Evolutionary conservation across 2,888 invertebrate species (phyloP).

Genomic region (Hyppa rectilinea): DNA sequence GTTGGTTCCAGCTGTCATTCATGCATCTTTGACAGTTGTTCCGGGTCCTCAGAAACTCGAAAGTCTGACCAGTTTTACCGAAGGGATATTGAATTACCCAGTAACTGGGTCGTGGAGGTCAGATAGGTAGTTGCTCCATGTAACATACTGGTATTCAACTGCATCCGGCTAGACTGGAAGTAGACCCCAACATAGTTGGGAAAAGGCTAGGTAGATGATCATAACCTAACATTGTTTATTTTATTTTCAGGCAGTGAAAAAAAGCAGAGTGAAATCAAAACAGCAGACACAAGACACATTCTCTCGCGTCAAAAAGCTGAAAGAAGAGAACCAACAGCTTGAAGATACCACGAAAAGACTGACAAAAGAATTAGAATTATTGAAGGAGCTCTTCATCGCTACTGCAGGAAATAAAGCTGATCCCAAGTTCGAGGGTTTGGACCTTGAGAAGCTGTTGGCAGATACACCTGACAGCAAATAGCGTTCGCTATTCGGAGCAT

Average conservation of each 20-base stretch:
- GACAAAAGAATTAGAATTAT: slow-evolving; percentile 50
- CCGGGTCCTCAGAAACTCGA: too few relatives aligned
- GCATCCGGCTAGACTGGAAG: too few relatives aligned
- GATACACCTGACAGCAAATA: slow-evolving; percentile 54
- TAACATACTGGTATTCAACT: too few relatives aligned
- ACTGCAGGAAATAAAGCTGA: slow-evolving; percentile 48
- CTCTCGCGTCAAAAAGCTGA: slow-evolving; percentile 45
- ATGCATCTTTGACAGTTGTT: too few relatives aligned
- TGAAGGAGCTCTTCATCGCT: slow-evolving; percentile 56
- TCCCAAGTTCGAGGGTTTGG: slow-evolving; percentile 49
- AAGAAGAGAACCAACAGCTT: slow-evolving; percentile 54
- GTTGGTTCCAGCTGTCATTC: too few relatives aligned
- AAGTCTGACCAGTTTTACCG: too few relatives aligned
- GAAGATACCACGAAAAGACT: slow-evolving; percentile 56
- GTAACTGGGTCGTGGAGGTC: too few relatives aligned
- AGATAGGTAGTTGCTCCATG: too few relatives aligned
- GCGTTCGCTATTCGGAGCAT: neutral
- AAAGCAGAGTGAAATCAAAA: slow-evolving; percentile 59
- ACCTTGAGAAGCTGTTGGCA: slow-evolving; percentile 54
- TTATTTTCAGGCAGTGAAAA: slow-evolving; percentile 53
- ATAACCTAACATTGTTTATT: too few relatives aligned
- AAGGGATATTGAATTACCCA: too few relatives aligned
- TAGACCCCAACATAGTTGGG: too few relatives aligned
- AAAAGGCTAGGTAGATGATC: too few relatives aligned
- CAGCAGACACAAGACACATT: slow-evolving; percentile 55